phyloP scores from a whole-genome alignment of 2,888 invertebrate genomes.

The Mesoligia furuncula region DNA sequence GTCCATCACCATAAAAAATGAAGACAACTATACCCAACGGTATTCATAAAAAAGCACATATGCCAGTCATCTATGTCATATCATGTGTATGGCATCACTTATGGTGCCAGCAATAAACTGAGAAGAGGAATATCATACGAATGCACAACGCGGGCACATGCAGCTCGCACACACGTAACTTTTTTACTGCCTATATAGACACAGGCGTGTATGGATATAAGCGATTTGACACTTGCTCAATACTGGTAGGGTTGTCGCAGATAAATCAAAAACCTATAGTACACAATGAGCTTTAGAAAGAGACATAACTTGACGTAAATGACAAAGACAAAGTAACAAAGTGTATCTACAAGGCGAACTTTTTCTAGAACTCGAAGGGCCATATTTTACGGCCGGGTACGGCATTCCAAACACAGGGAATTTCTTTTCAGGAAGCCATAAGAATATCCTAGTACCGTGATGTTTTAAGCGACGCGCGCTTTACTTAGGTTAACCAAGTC shows the following conservation, averaged over 20 bases:
- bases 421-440: background rate
- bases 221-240: slow-evolving; percentile 82
- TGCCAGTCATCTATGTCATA: slow-evolving; percentile 12
- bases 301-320: background rate
- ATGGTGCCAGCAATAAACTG: slow-evolving; percentile 50
- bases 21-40: background rate
- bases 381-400: no score
- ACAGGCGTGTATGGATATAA: slow-evolving; percentile 68
- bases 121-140: slow-evolving; percentile 62
- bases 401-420: background rate
- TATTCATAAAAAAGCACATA: slow-evolving; percentile 6
- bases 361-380: background rate
- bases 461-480: background rate
- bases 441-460: background rate
- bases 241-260: slow-evolving; percentile 73
- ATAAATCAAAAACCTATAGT: background rate
- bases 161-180: slow-evolving; percentile 65
- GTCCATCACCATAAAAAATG: background rate
- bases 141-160: slow-evolving; percentile 59
- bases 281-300: background rate
- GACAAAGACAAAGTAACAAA: background rate
- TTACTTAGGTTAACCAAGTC: background rate
- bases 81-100: slow-evolving; percentile 22
- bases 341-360: background rate
- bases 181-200: slow-evolving; percentile 62